phyloP scores from a whole-genome alignment of 2,888 invertebrate species.

The Rotaria magnacalcarata region DNA sequence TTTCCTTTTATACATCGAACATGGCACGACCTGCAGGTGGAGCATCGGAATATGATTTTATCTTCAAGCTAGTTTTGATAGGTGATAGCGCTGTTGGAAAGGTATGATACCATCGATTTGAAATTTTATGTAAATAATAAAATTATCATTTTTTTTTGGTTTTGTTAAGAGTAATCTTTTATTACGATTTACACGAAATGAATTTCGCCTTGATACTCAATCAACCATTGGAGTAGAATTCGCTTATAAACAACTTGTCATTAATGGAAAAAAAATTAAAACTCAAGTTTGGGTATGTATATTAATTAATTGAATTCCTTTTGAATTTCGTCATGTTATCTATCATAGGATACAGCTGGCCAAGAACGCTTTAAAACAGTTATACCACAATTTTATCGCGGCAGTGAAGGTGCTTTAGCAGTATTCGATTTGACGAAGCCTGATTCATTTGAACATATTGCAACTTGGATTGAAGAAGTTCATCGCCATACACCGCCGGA shows the following conservation, averaged over 20 bases:
- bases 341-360: constrained; percentile 97
- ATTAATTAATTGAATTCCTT: neutral
- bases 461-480: constrained; percentile 77
- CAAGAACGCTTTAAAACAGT: constrained; percentile 91
- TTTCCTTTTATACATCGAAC: neutral
- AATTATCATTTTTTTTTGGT: too few relatives aligned
- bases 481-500: constrained; percentile 61
- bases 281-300: constrained; percentile 30
- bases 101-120: neutral
- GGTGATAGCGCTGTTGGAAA: constrained; percentile 35
- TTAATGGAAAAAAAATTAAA: constrained; percentile 28
- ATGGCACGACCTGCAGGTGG: neutral
- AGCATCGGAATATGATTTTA: constrained; percentile 16
- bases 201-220: constrained; percentile 35
- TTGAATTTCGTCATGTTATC: neutral
- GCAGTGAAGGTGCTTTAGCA: constrained; percentile 98
- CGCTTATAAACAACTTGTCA: neutral
- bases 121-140: neutral
- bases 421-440: constrained; percentile 98
- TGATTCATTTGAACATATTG: constrained; percentile 80
- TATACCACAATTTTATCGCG: constrained; percentile 96
- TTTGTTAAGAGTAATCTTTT: constrained; percentile 17
- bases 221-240: constrained; percentile 18
- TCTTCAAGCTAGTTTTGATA: neutral
- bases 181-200: constrained; percentile 32